These are phyloP conservation scores for Sphaerophoria rueppellii DNA, from an alignment of 2,888 invertebrate genomes.

Conservation along the genomic window DNA sequence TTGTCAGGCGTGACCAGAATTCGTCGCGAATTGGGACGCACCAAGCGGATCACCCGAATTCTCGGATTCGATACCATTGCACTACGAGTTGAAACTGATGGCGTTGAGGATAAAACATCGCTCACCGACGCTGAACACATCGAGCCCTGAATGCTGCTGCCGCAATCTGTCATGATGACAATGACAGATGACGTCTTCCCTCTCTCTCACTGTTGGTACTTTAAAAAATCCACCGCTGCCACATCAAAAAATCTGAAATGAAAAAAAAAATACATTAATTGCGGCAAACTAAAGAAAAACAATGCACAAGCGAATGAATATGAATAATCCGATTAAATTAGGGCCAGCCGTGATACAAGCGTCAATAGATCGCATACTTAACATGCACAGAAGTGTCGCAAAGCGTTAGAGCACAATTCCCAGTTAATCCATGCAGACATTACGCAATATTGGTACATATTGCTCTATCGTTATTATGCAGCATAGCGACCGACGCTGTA, in stretches of 20 bases:
- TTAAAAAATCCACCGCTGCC: conserved; percentile 4
- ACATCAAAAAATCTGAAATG: conserved; percentile 59
- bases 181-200: conserved; percentile 24
- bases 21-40: conserved; percentile 83
- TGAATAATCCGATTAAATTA: conserved; percentile 68
- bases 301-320: conserved; percentile 55
- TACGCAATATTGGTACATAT: conserved; percentile 48
- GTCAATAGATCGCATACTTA: conserved; percentile 49
- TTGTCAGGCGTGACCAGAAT: conserved; percentile 83
- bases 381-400: conserved; percentile 64
- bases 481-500: conserved; percentile 1
- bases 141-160: conserved; percentile 81
- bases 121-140: conserved; percentile 81
- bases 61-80: conserved; percentile 82
- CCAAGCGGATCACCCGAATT: conserved; percentile 85
- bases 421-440: conserved; percentile 52
- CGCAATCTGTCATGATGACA: conserved; percentile 78
- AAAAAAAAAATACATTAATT: conserved; percentile 13
- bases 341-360: conserved; percentile 56
- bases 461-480: too few relatives aligned
- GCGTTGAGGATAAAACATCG: conserved; percentile 79
- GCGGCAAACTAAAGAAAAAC: conserved; percentile 24
- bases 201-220: neutral
- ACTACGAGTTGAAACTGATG: conserved; percentile 76
- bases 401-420: conserved; percentile 50